Evolutionary conservation across 53 echinoderm and acorn worm genomes (phyloP).

Genomic region (Mesocentrotus franciscanus): DNA sequence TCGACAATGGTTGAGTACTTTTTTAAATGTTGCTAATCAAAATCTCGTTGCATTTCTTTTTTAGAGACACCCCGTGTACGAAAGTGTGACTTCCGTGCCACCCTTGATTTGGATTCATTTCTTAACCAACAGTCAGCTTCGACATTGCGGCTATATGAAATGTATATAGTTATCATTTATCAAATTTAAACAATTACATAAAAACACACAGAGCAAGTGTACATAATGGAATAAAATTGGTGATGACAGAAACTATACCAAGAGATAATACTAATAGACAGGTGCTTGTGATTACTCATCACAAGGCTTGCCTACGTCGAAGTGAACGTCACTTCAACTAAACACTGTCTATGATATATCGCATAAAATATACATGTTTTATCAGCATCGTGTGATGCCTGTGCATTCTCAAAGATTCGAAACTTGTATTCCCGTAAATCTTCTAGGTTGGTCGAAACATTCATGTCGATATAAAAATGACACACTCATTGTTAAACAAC

Average conservation of each 20-base stretch:
- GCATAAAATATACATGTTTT: slow-evolving; percentile 37
- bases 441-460: neutral
- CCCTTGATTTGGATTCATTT: neutral
- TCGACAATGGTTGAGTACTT: no score
- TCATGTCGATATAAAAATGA: slow-evolving; percentile 37
- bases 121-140: neutral
- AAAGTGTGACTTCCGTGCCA: neutral
- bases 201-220: neutral
- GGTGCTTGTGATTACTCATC: slow-evolving; percentile 48
- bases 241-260: neutral
- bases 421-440: slow-evolving; percentile 21
- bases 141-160: neutral
- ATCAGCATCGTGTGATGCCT: neutral
- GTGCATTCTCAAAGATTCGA: slow-evolving; percentile 27
- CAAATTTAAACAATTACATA: neutral
- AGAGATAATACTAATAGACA: slow-evolving; percentile 12
- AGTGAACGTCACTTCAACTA: slow-evolving; percentile 6
- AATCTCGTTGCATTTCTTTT: no score
- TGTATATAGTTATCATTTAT: neutral
- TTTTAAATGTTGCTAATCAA: no score
- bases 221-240: neutral
- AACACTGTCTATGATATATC: slow-evolving; percentile 38
- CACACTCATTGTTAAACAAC: neutral
- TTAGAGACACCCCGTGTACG: neutral
- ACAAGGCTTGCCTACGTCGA: neutral